These are phyloP conservation scores for Pyrrhosoma nymphula DNA, from an alignment of 2,888 invertebrate species.

Conservation along the genomic window DNA sequence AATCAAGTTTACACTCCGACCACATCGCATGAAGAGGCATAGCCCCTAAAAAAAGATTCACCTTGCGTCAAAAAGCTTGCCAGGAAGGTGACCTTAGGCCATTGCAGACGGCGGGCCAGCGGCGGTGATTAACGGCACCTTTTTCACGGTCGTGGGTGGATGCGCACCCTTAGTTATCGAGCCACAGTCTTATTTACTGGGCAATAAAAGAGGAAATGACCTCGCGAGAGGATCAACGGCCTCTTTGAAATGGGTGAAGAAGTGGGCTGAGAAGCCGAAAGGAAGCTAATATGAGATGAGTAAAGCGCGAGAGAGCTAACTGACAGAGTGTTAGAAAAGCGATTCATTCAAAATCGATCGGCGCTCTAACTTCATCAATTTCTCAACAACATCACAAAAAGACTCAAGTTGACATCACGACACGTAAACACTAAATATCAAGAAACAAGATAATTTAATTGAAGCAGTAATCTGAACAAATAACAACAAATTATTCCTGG, in stretches of 20 bases:
- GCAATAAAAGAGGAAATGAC: constrained; percentile 20
- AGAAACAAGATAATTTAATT: too few species aligned
- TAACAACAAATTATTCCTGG: too few species aligned
- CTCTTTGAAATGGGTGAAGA: background rate
- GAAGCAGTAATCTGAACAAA: too few species aligned
- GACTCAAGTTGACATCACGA: too few species aligned
- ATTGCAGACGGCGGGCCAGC: background rate
- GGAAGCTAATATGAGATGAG: background rate
- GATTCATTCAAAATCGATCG: background rate
- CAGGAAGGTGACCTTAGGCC: background rate
- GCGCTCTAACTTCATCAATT: background rate
- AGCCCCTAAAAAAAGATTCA: background rate
- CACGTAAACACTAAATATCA: too few species aligned
- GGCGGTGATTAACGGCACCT: background rate
- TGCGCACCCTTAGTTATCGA: background rate
- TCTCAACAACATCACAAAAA: background rate
- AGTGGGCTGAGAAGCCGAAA: background rate
- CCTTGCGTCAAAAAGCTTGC: background rate
- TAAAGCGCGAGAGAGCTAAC: background rate
- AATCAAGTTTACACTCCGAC: background rate
- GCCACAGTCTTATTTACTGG: background rate
- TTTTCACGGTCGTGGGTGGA: background rate
- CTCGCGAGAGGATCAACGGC: background rate
- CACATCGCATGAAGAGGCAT: background rate
- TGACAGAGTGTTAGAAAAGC: background rate